Percentiles rank a stretch among this genome's conserved stretches.
These are phyloP conservation scores for Uromys caudimaculatus DNA, from an alignment of 2,797 vertebrate species.

Conservation along the genomic window DNA sequence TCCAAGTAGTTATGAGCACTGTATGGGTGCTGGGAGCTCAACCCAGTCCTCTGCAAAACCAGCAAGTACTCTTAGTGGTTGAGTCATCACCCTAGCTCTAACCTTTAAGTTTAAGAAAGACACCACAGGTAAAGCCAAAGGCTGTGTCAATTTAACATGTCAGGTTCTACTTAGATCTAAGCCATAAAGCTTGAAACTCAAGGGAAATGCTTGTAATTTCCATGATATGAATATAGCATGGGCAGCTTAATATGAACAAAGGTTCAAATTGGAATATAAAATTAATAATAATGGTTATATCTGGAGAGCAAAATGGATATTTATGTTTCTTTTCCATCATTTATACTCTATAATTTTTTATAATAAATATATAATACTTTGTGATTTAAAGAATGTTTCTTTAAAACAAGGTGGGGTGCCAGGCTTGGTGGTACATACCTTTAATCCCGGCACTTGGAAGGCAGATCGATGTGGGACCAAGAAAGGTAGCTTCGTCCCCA, in stretches of 20 bases:
- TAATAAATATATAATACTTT: constrained; percentile 14
- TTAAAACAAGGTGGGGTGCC: not conserved
- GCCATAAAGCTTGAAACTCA: constrained; percentile 9
- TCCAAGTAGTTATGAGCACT: not conserved
- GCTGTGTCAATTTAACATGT: constrained; percentile 8
- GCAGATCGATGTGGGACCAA: not conserved
- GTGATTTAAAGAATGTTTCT: constrained; percentile 2
- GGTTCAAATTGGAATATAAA: constrained; percentile 14
- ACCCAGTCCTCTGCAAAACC: not conserved
- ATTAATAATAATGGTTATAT: not conserved
- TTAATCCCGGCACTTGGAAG: not conserved
- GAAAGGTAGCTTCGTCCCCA: too few species aligned
- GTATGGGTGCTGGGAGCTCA: not conserved
- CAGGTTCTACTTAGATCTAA: not conserved
- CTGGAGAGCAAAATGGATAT: not conserved
- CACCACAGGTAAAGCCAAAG: constrained; percentile 20
- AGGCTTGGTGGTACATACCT: not conserved
- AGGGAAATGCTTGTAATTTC: not conserved
- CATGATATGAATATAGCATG: not conserved
- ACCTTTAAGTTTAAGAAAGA: constrained; percentile 54
- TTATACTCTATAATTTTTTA: constrained; percentile 22
- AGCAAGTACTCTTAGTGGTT: not conserved
- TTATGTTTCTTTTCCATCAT: constrained; percentile 14
- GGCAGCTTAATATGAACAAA: constrained; percentile 26
- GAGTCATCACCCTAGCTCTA: not conserved